Percentiles rank a stretch among this genome's conserved stretches.
Evolutionary conservation across 2,113 vertebrate genomes (phyloP).

Genomic region (Manacus vitellinus): DNA sequence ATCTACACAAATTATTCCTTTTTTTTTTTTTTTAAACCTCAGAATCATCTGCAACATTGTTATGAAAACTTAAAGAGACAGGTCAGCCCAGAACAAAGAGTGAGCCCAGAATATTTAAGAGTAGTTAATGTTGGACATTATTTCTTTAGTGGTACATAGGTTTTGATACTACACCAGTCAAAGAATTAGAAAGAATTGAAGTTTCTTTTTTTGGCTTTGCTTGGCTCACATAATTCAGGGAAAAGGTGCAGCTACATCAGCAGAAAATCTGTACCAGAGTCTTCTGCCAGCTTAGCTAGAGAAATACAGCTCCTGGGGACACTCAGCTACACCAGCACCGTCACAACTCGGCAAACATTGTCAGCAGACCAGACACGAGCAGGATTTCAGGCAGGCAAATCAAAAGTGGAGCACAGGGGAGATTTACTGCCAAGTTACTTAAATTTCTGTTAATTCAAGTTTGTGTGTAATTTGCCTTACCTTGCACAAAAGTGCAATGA

Average conservation of each 20-base stretch:
- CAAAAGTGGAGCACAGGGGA: background rate
- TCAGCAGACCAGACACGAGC: background rate
- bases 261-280: background rate
- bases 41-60: background rate
- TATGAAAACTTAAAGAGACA: background rate
- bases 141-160: background rate
- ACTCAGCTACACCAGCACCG: background rate
- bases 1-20: constrained; percentile 4
- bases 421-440: background rate
- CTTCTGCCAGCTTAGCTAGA: background rate
- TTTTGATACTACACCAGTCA: background rate
- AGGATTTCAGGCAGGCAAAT: background rate
- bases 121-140: background rate
- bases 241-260: background rate
- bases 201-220: background rate
- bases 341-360: background rate
- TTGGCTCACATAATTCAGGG: background rate
- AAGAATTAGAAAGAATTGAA: background rate
- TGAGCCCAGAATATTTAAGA: background rate
- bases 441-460: background rate
- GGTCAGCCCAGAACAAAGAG: background rate
- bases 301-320: background rate
- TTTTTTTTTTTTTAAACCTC: background rate
- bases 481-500: background rate
- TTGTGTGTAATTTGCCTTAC: background rate